Conservation (phyloP, 2,113 vertebrate species). For the Cryptotis parvus region DNA sequence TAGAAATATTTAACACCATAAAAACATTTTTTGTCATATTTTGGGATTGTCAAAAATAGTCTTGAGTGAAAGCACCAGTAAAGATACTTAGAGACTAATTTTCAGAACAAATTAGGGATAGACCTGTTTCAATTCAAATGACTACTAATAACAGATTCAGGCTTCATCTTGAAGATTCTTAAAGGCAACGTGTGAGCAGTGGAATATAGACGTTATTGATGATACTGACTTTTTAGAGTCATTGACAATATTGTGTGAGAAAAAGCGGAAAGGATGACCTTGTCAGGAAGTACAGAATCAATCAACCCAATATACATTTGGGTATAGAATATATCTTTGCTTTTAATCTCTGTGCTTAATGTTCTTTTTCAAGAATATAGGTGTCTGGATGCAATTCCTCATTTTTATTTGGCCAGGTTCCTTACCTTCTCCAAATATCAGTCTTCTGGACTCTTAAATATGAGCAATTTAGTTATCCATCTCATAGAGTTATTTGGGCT, state of each 20-base stretch:
- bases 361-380: background rate
- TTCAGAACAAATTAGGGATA: constrained; percentile 20
- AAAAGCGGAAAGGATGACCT: background rate
- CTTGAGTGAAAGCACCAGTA: background rate
- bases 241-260: background rate
- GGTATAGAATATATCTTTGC: background rate
- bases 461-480: background rate
- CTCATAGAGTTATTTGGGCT: background rate
- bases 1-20: background rate
- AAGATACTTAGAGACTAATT: background rate
- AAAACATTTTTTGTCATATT: background rate
- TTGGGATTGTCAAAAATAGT: background rate
- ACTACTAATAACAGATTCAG: background rate
- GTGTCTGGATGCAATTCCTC: background rate
- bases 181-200: background rate
- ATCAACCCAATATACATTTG: background rate
- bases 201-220: too few species aligned
- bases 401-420: background rate
- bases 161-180: background rate
- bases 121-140: background rate
- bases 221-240: background rate
- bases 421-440: background rate
- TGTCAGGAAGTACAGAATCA: background rate
- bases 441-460: background rate
- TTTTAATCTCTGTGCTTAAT: constrained; percentile 2